Percentiles rank a stretch among this genome's conserved stretches.
phyloP scores from a whole-genome alignment of 2,113 vertebrate species.

The Leiothrix lutea region DNA sequence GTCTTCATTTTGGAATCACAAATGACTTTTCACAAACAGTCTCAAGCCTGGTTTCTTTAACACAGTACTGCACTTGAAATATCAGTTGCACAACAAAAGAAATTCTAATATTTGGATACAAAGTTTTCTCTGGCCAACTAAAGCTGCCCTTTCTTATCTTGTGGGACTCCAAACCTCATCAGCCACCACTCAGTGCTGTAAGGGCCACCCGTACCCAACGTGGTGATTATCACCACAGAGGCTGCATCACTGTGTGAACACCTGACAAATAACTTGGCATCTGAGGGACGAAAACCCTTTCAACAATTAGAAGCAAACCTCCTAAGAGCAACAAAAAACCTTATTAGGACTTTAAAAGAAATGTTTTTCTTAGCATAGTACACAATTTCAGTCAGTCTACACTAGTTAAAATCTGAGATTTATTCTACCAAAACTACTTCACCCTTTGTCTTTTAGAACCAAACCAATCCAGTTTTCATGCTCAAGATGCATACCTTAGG shows the following conservation, averaged over 20 bases:
- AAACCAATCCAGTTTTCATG: background rate
- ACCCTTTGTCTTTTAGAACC: background rate
- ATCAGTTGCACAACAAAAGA: background rate
- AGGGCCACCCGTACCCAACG: background rate
- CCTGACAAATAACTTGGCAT: background rate
- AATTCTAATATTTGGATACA: background rate
- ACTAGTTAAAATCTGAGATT: background rate
- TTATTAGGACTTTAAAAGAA: background rate
- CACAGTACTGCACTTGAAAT: background rate
- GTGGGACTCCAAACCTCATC: background rate
- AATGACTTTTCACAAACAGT: background rate
- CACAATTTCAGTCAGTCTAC: background rate
- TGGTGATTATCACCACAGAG: background rate
- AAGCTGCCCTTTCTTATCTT: background rate
- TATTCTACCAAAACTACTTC: background rate
- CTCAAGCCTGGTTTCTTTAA: background rate
- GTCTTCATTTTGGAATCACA: background rate
- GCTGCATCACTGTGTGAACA: background rate
- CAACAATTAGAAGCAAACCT: background rate
- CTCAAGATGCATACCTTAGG: background rate
- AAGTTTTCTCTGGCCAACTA: background rate
- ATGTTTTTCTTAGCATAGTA: background rate
- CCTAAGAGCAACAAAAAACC: background rate
- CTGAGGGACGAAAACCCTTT: background rate
- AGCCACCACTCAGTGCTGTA: background rate